Evolutionary conservation across 1,140 invertebrate genomes (phyloP).

Genomic region (Chironomus tepperi): DNA sequence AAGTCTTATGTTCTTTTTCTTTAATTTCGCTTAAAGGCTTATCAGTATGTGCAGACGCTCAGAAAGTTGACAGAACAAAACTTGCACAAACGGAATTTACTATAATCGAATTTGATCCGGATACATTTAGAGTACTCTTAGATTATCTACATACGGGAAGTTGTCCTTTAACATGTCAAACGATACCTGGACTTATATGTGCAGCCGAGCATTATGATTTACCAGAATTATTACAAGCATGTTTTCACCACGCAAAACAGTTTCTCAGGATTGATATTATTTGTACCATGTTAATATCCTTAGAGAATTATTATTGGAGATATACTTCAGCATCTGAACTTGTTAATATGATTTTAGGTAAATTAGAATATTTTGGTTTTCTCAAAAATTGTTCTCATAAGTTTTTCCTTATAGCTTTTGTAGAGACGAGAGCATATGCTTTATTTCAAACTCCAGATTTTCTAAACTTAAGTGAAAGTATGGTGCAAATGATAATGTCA

Average conservation of each 20-base stretch:
- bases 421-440: conserved; percentile 73
- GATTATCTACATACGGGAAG: conserved; percentile 90
- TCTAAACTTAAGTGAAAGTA: conserved; percentile 79
- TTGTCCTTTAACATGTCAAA: conserved; percentile 82
- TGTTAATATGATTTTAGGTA: conserved; percentile 79
- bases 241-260: conserved; percentile 92
- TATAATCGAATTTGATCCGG: conserved; percentile 90
- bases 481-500: conserved; percentile 92
- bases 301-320: conserved; percentile 93
- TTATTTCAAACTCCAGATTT: conserved; percentile 78
- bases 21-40: conserved; percentile 50
- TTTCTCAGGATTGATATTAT: conserved; percentile 86
- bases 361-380: not conserved
- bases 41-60: conserved; percentile 85
- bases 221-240: conserved; percentile 84
- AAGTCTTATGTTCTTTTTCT: not conserved
- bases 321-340: conserved; percentile 88
- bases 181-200: conserved; percentile 86
- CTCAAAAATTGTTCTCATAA: too few relatives aligned
- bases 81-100: conserved; percentile 90
- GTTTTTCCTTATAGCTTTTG: conserved; percentile 61
- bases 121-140: conserved; percentile 81
- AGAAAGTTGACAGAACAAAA: conserved; percentile 86
- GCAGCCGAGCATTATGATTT: conserved; percentile 91
- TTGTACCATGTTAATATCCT: conserved; percentile 81